A percentile compares a stretch with the other conserved stretches of the same genome.
Conservation (phyloP, 1,140 invertebrate species). For the Psix sp. region DNA sequence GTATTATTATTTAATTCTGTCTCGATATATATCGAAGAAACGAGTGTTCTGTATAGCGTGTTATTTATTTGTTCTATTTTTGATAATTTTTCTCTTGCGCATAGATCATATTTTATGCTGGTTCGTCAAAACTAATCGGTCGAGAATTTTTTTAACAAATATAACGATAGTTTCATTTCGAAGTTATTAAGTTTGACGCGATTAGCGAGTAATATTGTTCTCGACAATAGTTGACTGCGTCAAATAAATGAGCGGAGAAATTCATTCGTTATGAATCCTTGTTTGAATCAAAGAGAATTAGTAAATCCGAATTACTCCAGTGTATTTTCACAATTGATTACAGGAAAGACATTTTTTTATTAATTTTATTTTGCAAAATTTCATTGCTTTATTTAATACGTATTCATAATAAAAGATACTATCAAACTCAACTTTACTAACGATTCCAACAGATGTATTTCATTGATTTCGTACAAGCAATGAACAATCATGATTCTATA, state of each 20-base stretch:
- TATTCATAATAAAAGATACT: too few relatives aligned
- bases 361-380: too few relatives aligned
- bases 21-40: neutral
- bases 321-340: neutral
- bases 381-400: too few relatives aligned
- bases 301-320: slow-evolving; percentile 8
- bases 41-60: slow-evolving; percentile 11
- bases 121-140: slow-evolving; percentile 8
- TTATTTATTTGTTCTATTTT: slow-evolving; percentile 53
- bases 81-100: slow-evolving; percentile 32
- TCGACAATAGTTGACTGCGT: slow-evolving; percentile 30
- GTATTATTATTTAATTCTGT: slow-evolving; percentile 32
- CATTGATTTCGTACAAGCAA: too few relatives aligned
- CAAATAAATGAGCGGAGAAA: slow-evolving; percentile 28
- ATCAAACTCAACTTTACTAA: too few relatives aligned
- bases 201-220: slow-evolving; percentile 22
- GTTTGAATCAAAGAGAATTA: slow-evolving; percentile 13
- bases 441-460: too few relatives aligned
- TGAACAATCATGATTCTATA: too few relatives aligned
- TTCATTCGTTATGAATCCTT: slow-evolving; percentile 14
- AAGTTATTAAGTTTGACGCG: slow-evolving; percentile 20
- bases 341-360: neutral
- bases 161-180: slow-evolving; percentile 19
- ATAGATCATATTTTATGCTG: slow-evolving; percentile 25
- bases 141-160: slow-evolving; percentile 14